Evolutionary conservation across 2,888 invertebrate species (phyloP).

Genomic region (Mamestra brassicae): DNA sequence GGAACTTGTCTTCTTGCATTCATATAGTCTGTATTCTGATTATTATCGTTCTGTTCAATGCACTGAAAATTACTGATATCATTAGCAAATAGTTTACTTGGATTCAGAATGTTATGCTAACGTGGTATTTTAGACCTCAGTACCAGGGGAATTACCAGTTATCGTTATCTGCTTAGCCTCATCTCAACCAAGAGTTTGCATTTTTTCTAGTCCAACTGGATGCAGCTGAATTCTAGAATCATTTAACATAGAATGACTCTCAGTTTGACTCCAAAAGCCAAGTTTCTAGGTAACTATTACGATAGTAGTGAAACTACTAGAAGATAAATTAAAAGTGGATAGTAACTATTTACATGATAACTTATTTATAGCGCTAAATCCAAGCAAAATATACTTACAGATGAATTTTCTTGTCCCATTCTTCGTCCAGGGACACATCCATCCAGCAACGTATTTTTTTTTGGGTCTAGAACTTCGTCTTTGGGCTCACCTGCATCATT

Average conservation of each 20-base stretch:
- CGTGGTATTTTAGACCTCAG: not conserved
- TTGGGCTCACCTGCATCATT: conserved; percentile 8
- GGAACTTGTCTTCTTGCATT: conserved; percentile 5
- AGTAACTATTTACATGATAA: not conserved
- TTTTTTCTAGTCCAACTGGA: not conserved
- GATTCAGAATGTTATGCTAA: not conserved
- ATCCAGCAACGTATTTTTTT: not conserved
- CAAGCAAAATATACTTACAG: conserved; percentile 13
- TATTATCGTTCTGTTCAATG: not conserved
- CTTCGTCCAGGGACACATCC: not conserved
- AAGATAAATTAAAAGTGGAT: too few relatives aligned
- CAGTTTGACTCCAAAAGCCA: not conserved
- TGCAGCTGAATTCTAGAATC: not conserved
- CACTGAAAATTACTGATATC: conserved; percentile 30
- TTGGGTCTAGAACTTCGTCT: not conserved
- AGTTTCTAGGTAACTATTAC: too few relatives aligned
- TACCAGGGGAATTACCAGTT: not conserved
- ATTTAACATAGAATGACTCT: not conserved
- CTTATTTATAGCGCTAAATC: not conserved
- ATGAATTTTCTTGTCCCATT: conserved; percentile 25
- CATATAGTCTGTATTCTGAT: not conserved
- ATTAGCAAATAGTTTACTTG: not conserved
- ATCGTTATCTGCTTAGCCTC: not conserved
- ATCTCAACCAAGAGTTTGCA: not conserved
- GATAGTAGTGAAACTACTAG: too few relatives aligned